Evolutionary conservation across 2,797 vertebrate genomes (phyloP).

Genomic region (Thamnophis elegans): DNA sequence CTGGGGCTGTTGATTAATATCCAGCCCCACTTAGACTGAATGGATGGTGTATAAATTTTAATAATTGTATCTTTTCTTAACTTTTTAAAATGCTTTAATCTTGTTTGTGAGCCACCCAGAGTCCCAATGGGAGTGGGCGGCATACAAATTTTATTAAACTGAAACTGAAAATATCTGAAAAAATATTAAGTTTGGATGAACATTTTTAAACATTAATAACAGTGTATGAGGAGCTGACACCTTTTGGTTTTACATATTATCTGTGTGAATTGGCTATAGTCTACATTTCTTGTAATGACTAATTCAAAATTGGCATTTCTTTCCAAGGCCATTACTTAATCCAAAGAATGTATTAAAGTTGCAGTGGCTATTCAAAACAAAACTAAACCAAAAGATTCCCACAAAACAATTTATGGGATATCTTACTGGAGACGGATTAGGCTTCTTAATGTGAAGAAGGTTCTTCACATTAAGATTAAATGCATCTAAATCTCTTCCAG

Average conservation of each 20-base stretch:
- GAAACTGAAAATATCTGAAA: background rate
- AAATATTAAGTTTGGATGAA: background rate
- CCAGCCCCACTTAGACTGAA: too few species aligned
- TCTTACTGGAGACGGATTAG: background rate
- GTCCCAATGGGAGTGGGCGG: too few species aligned
- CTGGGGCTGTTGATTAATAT: too few species aligned
- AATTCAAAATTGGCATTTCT: background rate
- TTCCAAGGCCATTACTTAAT: background rate
- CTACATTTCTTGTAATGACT: background rate
- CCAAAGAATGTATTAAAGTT: background rate
- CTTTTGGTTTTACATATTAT: slow-evolving; percentile 30
- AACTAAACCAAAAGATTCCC: background rate
- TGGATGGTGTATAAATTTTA: too few species aligned
- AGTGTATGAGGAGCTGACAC: slow-evolving; percentile 48
- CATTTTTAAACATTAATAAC: background rate
- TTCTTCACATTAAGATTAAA: background rate
- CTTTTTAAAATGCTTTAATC: too few species aligned
- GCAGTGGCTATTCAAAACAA: background rate
- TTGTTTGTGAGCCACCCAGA: too few species aligned
- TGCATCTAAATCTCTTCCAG: background rate
- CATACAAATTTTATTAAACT: too few species aligned
- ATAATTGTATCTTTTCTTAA: too few species aligned
- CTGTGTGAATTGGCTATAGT: background rate
- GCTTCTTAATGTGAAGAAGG: background rate
- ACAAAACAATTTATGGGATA: background rate